Evolutionary conservation across 2,797 vertebrate species (phyloP).

Genomic region (Hapalemur alaotrensis): DNA sequence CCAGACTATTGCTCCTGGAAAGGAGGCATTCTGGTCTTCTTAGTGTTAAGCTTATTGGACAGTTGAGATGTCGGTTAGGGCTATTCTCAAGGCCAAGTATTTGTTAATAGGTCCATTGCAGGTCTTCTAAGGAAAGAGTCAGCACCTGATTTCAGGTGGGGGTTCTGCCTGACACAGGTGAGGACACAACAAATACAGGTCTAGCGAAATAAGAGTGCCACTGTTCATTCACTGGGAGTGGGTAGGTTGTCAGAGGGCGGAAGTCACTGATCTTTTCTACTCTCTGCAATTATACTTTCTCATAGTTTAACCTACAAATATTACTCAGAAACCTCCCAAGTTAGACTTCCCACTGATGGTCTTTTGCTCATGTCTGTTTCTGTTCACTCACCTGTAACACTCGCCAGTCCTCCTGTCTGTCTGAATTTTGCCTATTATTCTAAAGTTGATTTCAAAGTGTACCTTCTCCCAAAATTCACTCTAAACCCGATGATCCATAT

Average conservation of each 20-base stretch:
- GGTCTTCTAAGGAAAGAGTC: not conserved
- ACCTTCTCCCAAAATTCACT: not conserved
- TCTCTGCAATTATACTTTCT: not conserved
- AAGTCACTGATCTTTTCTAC: not conserved
- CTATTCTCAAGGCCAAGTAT: not conserved
- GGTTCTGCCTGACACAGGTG: not conserved
- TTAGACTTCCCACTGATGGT: not conserved
- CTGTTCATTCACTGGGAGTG: not conserved
- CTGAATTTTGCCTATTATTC: not conserved
- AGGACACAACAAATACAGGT: not conserved
- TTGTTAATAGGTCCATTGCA: not conserved
- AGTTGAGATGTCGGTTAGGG: not conserved
- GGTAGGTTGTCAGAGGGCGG: fast-evolving
- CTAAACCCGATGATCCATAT: not conserved
- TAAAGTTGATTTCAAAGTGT: not conserved
- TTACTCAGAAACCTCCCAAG: not conserved
- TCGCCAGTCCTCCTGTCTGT: not conserved
- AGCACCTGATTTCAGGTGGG: not conserved
- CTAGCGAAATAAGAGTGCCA: not conserved
- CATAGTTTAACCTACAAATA: not conserved
- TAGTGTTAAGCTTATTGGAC: not conserved
- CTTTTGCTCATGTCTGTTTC: not conserved
- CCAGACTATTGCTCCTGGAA: not conserved
- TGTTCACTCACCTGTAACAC: not conserved
- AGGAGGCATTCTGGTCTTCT: not conserved